These are phyloP conservation scores for Recurvirostra avosetta DNA, from an alignment of 2,113 vertebrate species.

Conservation along the genomic window DNA sequence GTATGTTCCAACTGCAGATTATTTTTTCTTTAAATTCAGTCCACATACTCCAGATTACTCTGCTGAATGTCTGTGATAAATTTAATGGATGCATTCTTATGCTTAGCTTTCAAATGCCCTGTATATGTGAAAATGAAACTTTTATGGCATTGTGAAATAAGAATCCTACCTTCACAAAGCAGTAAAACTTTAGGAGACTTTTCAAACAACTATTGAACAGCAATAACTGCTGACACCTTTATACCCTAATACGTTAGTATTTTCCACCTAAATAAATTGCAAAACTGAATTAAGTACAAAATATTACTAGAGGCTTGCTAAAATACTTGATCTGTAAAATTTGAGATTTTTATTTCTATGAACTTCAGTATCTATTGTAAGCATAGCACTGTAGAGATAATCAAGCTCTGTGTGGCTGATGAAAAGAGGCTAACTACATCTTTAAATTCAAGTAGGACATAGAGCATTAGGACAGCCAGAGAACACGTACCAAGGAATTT, in stretches of 20 bases:
- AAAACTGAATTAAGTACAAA: not conserved
- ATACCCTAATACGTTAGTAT: not conserved
- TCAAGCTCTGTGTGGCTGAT: not conserved
- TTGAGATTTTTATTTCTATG: not conserved
- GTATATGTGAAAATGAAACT: not conserved
- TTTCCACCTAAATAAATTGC: not conserved
- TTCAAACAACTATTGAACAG: not conserved
- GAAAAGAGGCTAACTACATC: not conserved
- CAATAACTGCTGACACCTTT: not conserved
- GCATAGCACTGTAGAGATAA: not conserved
- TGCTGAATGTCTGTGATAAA: not conserved
- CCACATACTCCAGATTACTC: not conserved
- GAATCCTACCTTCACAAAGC: not conserved
- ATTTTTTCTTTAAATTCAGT: not conserved
- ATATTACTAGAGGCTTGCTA: not conserved
- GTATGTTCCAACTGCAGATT: not conserved
- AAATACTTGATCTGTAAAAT: not conserved
- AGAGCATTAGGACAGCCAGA: not conserved
- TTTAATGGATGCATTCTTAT: not conserved
- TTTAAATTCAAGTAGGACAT: not conserved
- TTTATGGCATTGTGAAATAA: not conserved
- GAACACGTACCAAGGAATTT: not conserved
- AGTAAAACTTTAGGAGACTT: not conserved
- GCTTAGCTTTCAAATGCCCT: not conserved
- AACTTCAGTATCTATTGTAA: not conserved